Base-by-base conservation (phyloP, 1,140 invertebrate species). In the Liolophura sinensis region DNA sequence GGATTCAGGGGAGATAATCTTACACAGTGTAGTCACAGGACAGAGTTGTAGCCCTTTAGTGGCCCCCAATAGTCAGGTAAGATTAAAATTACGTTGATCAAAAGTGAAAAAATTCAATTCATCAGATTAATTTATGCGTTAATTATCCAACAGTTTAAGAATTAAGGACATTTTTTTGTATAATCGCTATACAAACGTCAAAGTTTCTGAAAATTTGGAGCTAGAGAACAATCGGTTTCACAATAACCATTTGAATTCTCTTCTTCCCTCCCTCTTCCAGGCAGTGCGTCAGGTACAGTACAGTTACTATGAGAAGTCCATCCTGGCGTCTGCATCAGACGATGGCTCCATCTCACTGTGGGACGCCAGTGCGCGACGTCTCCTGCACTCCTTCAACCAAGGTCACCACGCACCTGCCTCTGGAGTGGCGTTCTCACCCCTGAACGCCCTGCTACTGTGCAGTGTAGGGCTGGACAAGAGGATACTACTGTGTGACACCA, bases 401-500 rank as follows among this genome's bases (percentile, higher is more conserved):
- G 67, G 69, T 11, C 84, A 85, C 71, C 52, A 67, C n/a, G 80
- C 83, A 9, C 80, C 84, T 7, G 80, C 78, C 11, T 79, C 75
- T 11, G 78, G 77, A 20, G 70, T 86, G 0, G 77, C 78, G 9
- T 86, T 86, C 68, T 86, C 84, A 46, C 84, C 84, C 15, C 72
- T 85, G 61, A 86, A 85, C 68, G 77, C 82, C 54, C 77, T 81
- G 60, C 70, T 86, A 1, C 76, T 86, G 60, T 75, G 81, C 58
- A 82, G 78, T 65, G 84, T 82, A 7, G 85, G 85, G 5, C 79
- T 85, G 48, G 85, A 86, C 68, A 85, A 85, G 64, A 73, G 79
- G 50, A 71, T 85, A 25, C 75, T 82, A 25, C 82, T 77, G 64
- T 84, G 83, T 69, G 82, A 85, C 72, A 71, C 82, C 0, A 73